Conservation (phyloP, 1,140 invertebrate species). For the Hycleus phaleratus region DNA sequence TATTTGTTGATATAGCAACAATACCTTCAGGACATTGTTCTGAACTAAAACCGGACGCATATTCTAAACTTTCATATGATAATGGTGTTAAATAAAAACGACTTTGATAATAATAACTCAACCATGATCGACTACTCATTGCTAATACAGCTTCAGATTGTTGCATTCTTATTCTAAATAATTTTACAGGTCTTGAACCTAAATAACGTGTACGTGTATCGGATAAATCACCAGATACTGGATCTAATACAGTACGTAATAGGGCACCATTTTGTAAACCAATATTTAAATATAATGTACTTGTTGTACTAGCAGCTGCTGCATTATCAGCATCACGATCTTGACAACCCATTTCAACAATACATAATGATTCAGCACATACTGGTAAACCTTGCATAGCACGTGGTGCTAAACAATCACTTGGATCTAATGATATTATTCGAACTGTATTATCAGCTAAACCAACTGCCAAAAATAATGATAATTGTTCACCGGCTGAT, state of each 20-base stretch:
- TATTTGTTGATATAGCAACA: constrained; percentile 97
- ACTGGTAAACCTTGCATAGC: constrained; percentile 97
- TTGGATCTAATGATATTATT: constrained; percentile 95
- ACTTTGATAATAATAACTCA: constrained; percentile 98
- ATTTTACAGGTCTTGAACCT: constrained; percentile 87
- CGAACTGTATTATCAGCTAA: constrained; percentile 94
- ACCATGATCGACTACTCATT: constrained; percentile 96
- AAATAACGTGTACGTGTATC: constrained; percentile 83
- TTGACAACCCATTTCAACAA: constrained; percentile 77
- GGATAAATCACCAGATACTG: constrained; percentile 92
- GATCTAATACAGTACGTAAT: constrained; percentile 90
- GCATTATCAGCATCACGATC: constrained; percentile 52
- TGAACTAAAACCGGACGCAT: constrained; percentile 95
- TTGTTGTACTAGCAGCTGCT: constrained; percentile 46
- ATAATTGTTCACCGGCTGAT: constrained; percentile 88
- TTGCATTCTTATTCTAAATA: constrained; percentile 93
- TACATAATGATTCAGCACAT: constrained; percentile 91
- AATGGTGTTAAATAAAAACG: constrained; percentile 91
- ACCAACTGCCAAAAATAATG: constrained; percentile 95
- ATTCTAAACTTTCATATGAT: constrained; percentile 94
- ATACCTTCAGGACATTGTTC: constrained; percentile 98
- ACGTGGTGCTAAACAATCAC: constrained; percentile 83
- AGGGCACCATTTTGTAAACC: constrained; percentile 96
- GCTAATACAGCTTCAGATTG: constrained; percentile 94
- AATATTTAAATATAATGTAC: constrained; percentile 93